phyloP scores from a whole-genome alignment of 2,113 vertebrate species.

The Antechinus flavipes region DNA sequence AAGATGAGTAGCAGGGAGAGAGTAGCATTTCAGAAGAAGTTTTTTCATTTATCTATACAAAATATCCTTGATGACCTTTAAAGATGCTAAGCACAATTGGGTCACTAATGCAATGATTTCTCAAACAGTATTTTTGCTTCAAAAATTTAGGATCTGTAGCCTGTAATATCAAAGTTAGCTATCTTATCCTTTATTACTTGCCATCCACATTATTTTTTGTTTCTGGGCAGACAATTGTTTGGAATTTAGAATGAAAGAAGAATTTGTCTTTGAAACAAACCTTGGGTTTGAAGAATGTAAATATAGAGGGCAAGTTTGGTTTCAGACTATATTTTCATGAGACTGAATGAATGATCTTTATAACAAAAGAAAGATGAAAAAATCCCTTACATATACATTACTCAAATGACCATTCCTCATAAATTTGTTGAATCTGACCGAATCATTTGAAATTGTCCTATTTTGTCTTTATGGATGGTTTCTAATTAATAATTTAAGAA shows the following conservation, averaged over 20 bases:
- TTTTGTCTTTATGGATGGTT: not conserved
- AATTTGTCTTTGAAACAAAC: not conserved
- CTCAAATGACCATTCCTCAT: not conserved
- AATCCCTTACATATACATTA: not conserved
- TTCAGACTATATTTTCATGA: not conserved
- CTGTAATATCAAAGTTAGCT: not conserved
- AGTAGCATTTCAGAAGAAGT: not conserved
- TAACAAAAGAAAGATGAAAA: not conserved
- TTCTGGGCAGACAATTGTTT: not conserved
- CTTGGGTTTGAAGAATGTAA: not conserved
- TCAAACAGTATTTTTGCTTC: not conserved
- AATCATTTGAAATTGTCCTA: not conserved
- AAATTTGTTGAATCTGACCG: not conserved
- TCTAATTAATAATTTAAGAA: not conserved
- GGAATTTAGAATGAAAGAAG: not conserved
- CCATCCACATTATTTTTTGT: not conserved
- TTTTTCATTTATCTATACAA: slow-evolving; percentile 1
- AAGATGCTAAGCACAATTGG: not conserved
- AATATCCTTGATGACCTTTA: not conserved
- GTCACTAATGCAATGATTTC: not conserved
- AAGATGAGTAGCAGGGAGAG: not conserved
- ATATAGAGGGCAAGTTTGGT: not conserved
- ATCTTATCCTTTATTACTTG: not conserved
- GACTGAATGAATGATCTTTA: not conserved
- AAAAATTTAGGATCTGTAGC: not conserved